A percentile compares a stretch with the other conserved stretches of the same genome.
These are phyloP conservation scores for Alsophila aescularia DNA, from an alignment of 2,888 invertebrate species.

Conservation along the genomic window DNA sequence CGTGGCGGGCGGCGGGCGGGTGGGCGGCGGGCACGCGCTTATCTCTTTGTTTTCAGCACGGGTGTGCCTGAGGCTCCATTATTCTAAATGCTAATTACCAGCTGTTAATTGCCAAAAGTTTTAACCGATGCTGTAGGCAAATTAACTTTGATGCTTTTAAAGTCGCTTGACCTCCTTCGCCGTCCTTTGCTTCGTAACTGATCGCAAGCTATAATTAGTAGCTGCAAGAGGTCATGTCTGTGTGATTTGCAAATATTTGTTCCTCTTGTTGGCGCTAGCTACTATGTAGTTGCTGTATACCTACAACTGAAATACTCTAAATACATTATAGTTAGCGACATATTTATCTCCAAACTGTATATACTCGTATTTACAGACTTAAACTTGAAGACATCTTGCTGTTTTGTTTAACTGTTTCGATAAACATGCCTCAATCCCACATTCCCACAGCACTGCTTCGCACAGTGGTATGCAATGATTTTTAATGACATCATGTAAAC, in stretches of 20 bases:
- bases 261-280: neutral
- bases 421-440: too few relatives aligned
- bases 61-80: neutral
- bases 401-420: too few relatives aligned
- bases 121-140: slow-evolving; percentile 6
- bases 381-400: too few relatives aligned
- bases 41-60: neutral
- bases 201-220: slow-evolving; percentile 10
- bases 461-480: too few relatives aligned
- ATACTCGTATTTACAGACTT: too few relatives aligned
- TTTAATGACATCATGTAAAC: too few relatives aligned
- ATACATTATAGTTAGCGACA: too few relatives aligned
- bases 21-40: neutral
- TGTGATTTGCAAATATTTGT: slow-evolving; percentile 1
- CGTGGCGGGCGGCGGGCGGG: too few relatives aligned
- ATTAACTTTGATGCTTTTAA: slow-evolving; percentile 12
- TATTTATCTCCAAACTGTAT: too few relatives aligned
- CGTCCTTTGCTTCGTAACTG: neutral
- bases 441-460: too few relatives aligned
- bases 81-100: slow-evolving; percentile 11
- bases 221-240: neutral
- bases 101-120: slow-evolving; percentile 3
- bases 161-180: slow-evolving; percentile 11
- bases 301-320: too few relatives aligned
- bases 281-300: neutral